These are phyloP conservation scores for Epirrita christyi DNA, from an alignment of 2,888 invertebrate species.

Conservation along the genomic window DNA sequence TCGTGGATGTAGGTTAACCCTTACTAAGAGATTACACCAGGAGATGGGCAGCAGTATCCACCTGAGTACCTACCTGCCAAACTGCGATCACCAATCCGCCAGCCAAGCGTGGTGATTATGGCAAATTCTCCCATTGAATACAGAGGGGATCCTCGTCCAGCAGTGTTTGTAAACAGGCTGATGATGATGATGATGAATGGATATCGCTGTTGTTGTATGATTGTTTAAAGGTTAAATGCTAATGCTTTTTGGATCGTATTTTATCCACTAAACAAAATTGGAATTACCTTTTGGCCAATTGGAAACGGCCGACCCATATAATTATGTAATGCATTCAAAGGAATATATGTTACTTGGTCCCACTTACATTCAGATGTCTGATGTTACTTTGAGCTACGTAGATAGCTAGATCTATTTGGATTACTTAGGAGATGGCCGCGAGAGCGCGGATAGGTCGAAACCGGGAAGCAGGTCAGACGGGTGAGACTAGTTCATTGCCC, in stretches of 20 bases:
- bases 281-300: conserved; percentile 4
- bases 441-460: conserved; percentile 18
- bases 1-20: no score
- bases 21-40: no score
- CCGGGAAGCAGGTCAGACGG: conserved; percentile 57
- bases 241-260: neutral
- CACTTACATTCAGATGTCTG: conserved; percentile 27
- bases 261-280: conserved; percentile 7
- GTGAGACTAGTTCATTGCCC: conserved; percentile 36
- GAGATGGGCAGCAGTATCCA: no score
- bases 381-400: conserved; percentile 28
- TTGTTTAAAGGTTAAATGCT: neutral
- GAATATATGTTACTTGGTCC: conserved; percentile 30
- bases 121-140: no score
- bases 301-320: conserved; percentile 10
- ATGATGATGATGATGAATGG: no score
- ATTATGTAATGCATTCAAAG: conserved; percentile 29
- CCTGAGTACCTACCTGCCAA: no score
- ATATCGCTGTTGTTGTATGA: neutral
- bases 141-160: no score
- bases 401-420: conserved; percentile 4
- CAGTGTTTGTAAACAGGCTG: no score
- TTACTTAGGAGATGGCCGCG: conserved; percentile 11
- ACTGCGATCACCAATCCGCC: no score
- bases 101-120: no score